Base-by-base conservation (phyloP, 2,113 vertebrate species). In the Arizona elegans region DNA sequence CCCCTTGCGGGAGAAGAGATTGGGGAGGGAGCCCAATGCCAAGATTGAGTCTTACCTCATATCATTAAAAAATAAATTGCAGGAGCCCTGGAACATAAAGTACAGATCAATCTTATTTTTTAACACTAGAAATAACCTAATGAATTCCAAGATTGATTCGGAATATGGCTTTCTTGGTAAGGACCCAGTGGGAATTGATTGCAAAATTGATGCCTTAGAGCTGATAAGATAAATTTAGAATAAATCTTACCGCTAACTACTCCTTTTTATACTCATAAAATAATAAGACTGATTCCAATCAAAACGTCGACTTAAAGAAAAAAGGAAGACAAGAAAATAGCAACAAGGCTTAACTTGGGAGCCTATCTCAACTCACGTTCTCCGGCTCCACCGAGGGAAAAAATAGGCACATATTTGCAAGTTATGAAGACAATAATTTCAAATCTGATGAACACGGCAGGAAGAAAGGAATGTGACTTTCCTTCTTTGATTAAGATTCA, bases 61-160 rank as follows among this genome's bases (percentile, higher is more conserved):
- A 96, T 97, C 97, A 97, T 97, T 97, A 97, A 97, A 97, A 97
- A 97, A 97, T 97, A 97, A 97, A 97, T 97, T 97, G 96, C 96
- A 96, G 96, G 95, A 96, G 95, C 92, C 54, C 96, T 97, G 95
- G 96, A 97, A 97, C 96, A 97, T 97, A 97, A 97, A 97, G 97
- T 97, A 97, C 96, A 96, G 97, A 97, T 97, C 97, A 97, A 97
- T 97, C 97, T 97, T 97, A 97, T 97, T 97, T 97, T 97, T 97
- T 97, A 97, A 97, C 97, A 97, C 96, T 96, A 97, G 96, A 97
- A 97, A 97, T 97, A 97, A 97, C 96, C 96, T 97, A 97, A 97
- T 97, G 97, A 97, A 97, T 97, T 97, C 96, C 96, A 96, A 97
- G 97, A 97, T 97, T 97, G 96, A 97, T 97, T 97, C 95, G 95